Evolutionary conservation across 2,113 vertebrate genomes (phyloP), one percentile per base, ranked within the genome.

Genomic region (human): DNA sequence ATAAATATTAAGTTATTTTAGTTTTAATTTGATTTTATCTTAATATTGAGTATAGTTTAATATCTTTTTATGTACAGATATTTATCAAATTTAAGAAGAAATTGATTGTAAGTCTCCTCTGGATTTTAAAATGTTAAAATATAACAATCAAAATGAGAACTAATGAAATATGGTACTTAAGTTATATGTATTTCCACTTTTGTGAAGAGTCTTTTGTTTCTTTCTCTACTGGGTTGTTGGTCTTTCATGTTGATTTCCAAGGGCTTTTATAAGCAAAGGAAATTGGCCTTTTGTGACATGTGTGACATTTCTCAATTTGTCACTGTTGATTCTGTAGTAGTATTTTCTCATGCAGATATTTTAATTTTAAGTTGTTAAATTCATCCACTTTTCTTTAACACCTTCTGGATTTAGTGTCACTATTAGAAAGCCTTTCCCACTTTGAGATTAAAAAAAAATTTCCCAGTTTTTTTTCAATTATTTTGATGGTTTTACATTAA

Each of bases 1-100:
- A 89, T 88, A 94, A 66, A 72, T 80, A 68, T 79, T 83, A 66
- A 64, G 89, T 94, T 14, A 30, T 61, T 75, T 6, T 50, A 76
- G 52, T 48, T 76, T 93, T 55, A 48, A 50, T 76, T 55, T 72
- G 8, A 87, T 96, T 88, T 96, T 94, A 35, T 92, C 64, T 52
- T 92, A 61, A 32, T 40, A 6, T 48, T 10, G 35, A 72, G 2
- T 61, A 0, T 8, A 94, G 25, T n/a, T 81, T 72, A 50, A 18
- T 48, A 32, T 76, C 25, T 88, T 93, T 92, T 90, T 50, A 83
- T 78, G n/a, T 61, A 30, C 25, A 82, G 5, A 11, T 59, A 32
- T 64, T 89, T 22, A 52, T 90, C 81, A 96, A 43, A 57, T 90
- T 92, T 92, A 92, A 83, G 61, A 78, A 89, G 17, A 32, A 6